Percentiles rank a stretch among this genome's conserved stretches.
Conservation (phyloP, 2,113 vertebrate species). For the Nymphicus hollandicus region DNA sequence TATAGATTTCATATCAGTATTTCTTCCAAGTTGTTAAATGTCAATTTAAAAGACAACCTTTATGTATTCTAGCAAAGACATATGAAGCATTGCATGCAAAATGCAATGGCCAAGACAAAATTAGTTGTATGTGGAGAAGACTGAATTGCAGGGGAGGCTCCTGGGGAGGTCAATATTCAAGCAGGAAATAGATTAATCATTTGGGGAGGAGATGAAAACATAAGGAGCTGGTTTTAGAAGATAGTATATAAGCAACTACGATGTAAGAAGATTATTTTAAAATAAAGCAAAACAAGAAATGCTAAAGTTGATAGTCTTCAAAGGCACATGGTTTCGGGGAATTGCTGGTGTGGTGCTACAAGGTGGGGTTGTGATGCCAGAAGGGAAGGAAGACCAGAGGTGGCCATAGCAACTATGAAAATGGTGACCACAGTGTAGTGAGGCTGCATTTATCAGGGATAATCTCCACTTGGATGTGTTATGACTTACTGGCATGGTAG, state of each 20-base stretch:
- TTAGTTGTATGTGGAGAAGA: background rate
- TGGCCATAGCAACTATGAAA: background rate
- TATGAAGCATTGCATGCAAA: background rate
- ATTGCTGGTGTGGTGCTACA: background rate
- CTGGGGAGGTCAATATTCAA: background rate
- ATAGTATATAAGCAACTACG: background rate
- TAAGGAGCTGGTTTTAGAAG: background rate
- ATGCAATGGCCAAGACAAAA: background rate
- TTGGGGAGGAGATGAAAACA: background rate
- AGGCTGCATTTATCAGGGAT: background rate
- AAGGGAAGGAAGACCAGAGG: background rate
- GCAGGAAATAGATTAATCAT: background rate
- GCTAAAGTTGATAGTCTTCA: background rate
- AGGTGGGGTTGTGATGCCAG: background rate
- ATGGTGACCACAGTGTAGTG: background rate
- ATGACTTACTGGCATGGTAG: background rate
- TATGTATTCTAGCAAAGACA: background rate
- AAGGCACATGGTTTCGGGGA: background rate
- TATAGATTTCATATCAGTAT: background rate
- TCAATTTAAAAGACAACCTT: background rate
- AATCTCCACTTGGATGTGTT: accelerated
- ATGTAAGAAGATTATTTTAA: background rate
- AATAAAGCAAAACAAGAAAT: background rate
- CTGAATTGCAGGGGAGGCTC: background rate
- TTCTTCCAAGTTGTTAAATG: background rate